These are phyloP conservation scores for Centroberyx gerrardi DNA, from an alignment of 2,797 vertebrate species.

Conservation along the genomic window DNA sequence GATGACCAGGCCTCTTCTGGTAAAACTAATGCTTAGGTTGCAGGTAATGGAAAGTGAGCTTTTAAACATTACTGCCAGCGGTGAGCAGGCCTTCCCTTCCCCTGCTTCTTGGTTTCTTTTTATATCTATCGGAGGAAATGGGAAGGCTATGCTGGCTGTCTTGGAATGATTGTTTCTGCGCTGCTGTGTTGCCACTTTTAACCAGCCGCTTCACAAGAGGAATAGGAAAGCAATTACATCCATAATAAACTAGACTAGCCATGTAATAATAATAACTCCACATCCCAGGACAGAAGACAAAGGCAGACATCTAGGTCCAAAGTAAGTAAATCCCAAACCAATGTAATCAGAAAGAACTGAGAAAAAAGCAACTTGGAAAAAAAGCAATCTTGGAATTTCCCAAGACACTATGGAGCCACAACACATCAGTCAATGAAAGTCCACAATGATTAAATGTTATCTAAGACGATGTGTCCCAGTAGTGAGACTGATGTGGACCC, in stretches of 20 bases:
- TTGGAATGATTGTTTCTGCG: not conserved
- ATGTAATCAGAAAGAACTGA: conserved; percentile 21
- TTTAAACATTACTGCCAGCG: no score
- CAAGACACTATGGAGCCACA: conserved; percentile 21
- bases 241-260: conserved; percentile 33
- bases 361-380: conserved; percentile 20
- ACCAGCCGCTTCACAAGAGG: not conserved
- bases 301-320: conserved; percentile 35
- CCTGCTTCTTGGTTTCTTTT: no score
- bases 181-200: conserved; percentile 11
- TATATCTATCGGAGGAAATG: not conserved
- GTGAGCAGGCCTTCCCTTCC: no score
- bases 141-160: no score
- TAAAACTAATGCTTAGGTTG: no score
- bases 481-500: no score
- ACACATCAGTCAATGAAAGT: conserved; percentile 5
- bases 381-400: conserved; percentile 51
- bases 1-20: no score
- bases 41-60: no score
- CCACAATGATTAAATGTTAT: conserved; percentile 33
- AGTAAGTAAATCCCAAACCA: not conserved
- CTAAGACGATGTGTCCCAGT: conserved; percentile 32
- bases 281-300: conserved; percentile 38
- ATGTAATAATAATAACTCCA: conserved; percentile 36
- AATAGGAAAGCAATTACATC: conserved; percentile 37